Evolutionary conservation across 2,113 vertebrate species (phyloP).

Genomic region (Phyllostomus discolor): DNA sequence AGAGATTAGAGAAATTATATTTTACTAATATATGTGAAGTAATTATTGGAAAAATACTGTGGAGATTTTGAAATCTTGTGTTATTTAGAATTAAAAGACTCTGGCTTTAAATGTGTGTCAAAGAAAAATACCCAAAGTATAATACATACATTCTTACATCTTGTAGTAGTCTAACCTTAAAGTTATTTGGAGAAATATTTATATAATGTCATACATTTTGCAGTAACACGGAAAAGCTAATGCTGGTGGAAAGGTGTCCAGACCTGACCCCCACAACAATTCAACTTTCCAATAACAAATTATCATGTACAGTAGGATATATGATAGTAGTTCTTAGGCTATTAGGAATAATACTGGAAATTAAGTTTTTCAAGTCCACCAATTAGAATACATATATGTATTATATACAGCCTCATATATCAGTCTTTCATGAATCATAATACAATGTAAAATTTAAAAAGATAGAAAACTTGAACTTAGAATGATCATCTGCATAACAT

Average conservation of each 20-base stretch:
- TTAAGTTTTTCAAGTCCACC: constrained; percentile 75
- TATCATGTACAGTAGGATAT: not conserved
- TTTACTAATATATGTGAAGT: constrained; percentile 14
- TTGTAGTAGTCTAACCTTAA: constrained; percentile 42
- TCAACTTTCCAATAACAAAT: constrained; percentile 3
- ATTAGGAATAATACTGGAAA: not conserved
- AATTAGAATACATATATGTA: constrained; percentile 58
- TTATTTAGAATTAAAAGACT: constrained; percentile 39
- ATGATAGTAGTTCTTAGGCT: constrained; percentile 27
- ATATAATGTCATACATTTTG: constrained; percentile 42
- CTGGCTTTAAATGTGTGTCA: constrained; percentile 9
- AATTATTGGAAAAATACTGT: not conserved
- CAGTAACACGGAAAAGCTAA: constrained; percentile 61
- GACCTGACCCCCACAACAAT: constrained; percentile 42
- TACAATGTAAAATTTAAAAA: constrained; percentile 69
- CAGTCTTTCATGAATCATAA: constrained; percentile 68
- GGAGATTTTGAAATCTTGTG: not conserved
- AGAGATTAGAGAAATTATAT: not conserved
- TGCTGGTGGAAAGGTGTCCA: constrained; percentile 61
- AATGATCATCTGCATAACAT: constrained; percentile 69
- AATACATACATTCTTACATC: constrained; percentile 27
- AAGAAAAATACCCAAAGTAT: constrained; percentile 22
- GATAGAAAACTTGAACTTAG: constrained; percentile 69
- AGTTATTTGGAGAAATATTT: constrained; percentile 62
- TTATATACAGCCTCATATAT: constrained; percentile 44